Conservation (phyloP, 2,888 invertebrate genomes). For the Anaspis maculata region DNA sequence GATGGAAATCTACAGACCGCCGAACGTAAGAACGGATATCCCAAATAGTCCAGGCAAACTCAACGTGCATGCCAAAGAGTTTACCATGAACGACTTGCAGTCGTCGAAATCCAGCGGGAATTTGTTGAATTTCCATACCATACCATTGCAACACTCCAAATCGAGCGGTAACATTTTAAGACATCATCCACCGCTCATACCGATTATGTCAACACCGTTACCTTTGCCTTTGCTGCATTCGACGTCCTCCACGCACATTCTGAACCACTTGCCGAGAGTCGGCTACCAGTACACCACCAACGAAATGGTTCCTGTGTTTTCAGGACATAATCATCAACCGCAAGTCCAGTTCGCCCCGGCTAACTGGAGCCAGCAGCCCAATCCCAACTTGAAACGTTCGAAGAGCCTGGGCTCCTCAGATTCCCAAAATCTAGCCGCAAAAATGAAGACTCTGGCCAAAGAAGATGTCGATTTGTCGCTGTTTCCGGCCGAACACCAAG, state of each 20-base stretch:
- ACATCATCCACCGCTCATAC: conserved; percentile 38
- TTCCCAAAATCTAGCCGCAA: conserved; percentile 57
- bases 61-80: conserved; percentile 86
- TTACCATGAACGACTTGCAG: conserved; percentile 63
- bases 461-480: conserved; percentile 69
- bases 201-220: conserved; percentile 27
- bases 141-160: conserved; percentile 43
- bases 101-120: conserved; percentile 39
- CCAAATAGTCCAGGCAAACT: conserved; percentile 48
- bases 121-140: conserved; percentile 28
- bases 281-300: conserved; percentile 45
- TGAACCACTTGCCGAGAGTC: conserved; percentile 53
- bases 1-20: conserved; percentile 82
- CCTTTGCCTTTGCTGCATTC: conserved; percentile 47
- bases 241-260: conserved; percentile 55
- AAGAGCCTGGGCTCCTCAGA: conserved; percentile 76
- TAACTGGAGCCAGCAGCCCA: conserved; percentile 27
- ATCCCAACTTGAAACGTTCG: conserved; percentile 57
- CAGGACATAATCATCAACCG: conserved; percentile 33
- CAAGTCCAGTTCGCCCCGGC: conserved; percentile 11
- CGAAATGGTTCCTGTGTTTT: conserved; percentile 40
- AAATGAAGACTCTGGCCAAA: conserved; percentile 55
- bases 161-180: conserved; percentile 62
- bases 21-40: conserved; percentile 47
- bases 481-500: conserved; percentile 66